Percentiles rank a stretch among this genome's conserved stretches.
phyloP scores from a whole-genome alignment of 2,113 vertebrate genomes.

The Chinchilla lanigera region DNA sequence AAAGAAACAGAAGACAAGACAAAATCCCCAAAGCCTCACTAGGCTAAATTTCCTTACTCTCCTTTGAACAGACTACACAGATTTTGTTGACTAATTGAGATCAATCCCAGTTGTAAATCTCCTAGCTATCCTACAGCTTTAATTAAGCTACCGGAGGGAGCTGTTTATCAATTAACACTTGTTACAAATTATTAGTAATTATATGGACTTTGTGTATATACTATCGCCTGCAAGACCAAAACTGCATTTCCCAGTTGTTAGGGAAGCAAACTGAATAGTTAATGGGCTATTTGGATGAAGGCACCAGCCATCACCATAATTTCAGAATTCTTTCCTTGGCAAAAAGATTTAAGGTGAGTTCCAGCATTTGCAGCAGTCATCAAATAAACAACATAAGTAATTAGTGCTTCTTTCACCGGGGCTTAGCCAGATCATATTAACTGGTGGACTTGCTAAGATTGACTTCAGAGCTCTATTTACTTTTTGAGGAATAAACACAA shows the following conservation, averaged over 20 bases:
- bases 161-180: slow-evolving; percentile 94
- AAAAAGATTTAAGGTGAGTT: slow-evolving; percentile 72
- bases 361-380: not conserved
- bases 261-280: slow-evolving; percentile 66
- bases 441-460: slow-evolving; percentile 46
- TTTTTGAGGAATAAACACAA: slow-evolving; percentile 82
- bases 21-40: slow-evolving; percentile 89
- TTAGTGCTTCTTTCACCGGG: not conserved
- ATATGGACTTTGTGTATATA: slow-evolving; percentile 88
- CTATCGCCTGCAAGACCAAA: slow-evolving; percentile 83
- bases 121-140: slow-evolving; percentile 89
- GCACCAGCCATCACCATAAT: slow-evolving; percentile 38
- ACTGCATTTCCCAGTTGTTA: slow-evolving; percentile 72
- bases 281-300: slow-evolving; percentile 70
- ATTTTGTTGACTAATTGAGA: slow-evolving; percentile 94
- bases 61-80: slow-evolving; percentile 91
- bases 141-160: slow-evolving; percentile 93
- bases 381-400: not conserved
- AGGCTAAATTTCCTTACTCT: slow-evolving; percentile 89
- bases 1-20: slow-evolving; percentile 79
- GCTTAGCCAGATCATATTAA: slow-evolving; percentile 55
- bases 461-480: slow-evolving; percentile 64
- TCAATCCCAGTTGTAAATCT: slow-evolving; percentile 93
- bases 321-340: slow-evolving; percentile 12
- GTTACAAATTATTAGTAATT: slow-evolving; percentile 94